Percentiles rank a stretch among this genome's conserved stretches.
phyloP scores from a whole-genome alignment of 2,888 invertebrate species.

The Malachius bipustulatus region DNA sequence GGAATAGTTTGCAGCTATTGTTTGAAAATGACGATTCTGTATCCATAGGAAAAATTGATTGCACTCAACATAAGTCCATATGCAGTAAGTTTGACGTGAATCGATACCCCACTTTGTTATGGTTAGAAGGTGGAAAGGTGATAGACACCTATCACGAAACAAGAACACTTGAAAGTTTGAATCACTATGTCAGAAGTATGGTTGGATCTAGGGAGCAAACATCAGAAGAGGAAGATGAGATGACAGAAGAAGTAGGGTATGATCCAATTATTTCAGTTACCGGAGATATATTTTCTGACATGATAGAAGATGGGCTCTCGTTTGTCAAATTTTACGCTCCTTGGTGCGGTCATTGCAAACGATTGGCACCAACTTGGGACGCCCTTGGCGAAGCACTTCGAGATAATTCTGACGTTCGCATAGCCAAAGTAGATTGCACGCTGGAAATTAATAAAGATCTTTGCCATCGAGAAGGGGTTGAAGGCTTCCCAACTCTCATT shows the following conservation, averaged over 20 bases:
- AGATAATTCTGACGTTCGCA: constrained; percentile 48
- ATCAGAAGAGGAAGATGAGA: no score
- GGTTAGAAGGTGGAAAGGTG: constrained; percentile 80
- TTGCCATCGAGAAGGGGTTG: constrained; percentile 68
- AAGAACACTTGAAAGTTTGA: no score
- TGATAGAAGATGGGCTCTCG: constrained; percentile 56
- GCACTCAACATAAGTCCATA: constrained; percentile 59
- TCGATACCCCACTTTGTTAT: constrained; percentile 77
- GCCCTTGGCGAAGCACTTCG: constrained; percentile 62
- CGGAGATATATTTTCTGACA: constrained; percentile 61
- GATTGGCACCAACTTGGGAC: constrained; percentile 73
- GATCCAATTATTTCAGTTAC: no score
- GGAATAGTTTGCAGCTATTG: constrained; percentile 68
- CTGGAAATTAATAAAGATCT: constrained; percentile 54
- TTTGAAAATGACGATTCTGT: constrained; percentile 54
- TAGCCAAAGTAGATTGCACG: constrained; percentile 78
- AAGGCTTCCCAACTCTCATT: constrained; percentile 71
- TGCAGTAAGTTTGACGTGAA: constrained; percentile 73
- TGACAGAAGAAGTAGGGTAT: no score
- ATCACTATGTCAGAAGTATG: no score
- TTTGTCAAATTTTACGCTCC: constrained; percentile 85
- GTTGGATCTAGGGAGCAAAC: no score
- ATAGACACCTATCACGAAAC: no score
- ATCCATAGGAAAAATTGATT: constrained; percentile 74
- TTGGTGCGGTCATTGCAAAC: constrained; percentile 69